Percentiles rank a stretch among this genome's conserved stretches.
phyloP scores from a whole-genome alignment of 2,888 invertebrate genomes.

The Ochropleura leucogaster region DNA sequence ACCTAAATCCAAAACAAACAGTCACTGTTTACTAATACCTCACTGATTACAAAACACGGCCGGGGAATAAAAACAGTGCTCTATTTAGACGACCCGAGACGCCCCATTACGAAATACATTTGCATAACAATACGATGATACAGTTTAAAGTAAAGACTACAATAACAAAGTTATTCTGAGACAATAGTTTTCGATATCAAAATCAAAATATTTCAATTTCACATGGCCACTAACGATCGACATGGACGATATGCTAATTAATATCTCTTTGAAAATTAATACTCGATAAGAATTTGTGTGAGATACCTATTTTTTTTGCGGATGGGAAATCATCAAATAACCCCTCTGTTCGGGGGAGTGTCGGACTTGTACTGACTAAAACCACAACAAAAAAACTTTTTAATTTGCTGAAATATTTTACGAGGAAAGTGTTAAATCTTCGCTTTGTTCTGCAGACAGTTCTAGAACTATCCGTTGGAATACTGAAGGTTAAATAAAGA shows the following conservation, averaged over 20 bases:
- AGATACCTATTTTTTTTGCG: too few relatives aligned
- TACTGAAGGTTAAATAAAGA: not conserved
- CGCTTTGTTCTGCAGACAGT: not conserved
- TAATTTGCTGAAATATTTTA: not conserved
- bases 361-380: too few relatives aligned
- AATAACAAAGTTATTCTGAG: slow-evolving; percentile 17
- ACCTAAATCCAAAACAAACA: slow-evolving; percentile 19
- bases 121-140: slow-evolving; percentile 24
- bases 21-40: slow-evolving; percentile 12
- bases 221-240: too few relatives aligned
- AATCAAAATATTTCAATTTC: too few relatives aligned
- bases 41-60: slow-evolving; percentile 33
- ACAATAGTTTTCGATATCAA: too few relatives aligned
- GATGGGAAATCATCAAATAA: too few relatives aligned
- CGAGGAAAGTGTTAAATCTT: not conserved
- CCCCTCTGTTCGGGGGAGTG: too few relatives aligned
- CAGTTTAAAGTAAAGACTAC: slow-evolving; percentile 3
- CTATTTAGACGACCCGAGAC: slow-evolving; percentile 24
- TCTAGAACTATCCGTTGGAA: not conserved
- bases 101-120: slow-evolving; percentile 34
- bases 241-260: too few relatives aligned
- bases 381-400: too few relatives aligned
- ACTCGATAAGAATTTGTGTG: too few relatives aligned
- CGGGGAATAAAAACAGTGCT: slow-evolving; percentile 30
- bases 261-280: too few relatives aligned